Evolutionary conservation across 2,797 vertebrate species (phyloP), one percentile per base, ranked within the genome.

Genomic region (Gorsachius magnificus): DNA sequence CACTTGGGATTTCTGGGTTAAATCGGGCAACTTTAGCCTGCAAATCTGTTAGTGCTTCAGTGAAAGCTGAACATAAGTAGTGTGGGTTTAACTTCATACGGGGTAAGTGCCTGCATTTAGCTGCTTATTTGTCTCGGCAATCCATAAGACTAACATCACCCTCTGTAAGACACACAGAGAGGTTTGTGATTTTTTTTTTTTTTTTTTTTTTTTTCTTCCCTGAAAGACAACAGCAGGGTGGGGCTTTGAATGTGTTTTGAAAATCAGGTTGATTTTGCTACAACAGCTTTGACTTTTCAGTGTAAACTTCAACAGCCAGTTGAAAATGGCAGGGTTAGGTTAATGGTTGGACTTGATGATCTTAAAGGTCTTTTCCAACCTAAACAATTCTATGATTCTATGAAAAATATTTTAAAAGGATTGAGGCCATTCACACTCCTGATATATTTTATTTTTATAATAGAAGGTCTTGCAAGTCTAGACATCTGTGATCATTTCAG

Each of bases 401-500:
- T 60, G 89, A 88, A 83, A 94, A 87, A 68, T 51, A 79, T 58
- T 94, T 97, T 83, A 79, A 90, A 84, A 63, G 45, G 50, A 92
- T 91, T 2, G 24, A 95, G 79, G 66, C 60, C 53, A 41, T 90
- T 93, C 63, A 36, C 56, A 17, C 54, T 94, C 80, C 76, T 63
- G 33, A 45, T 79, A 18, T 36, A 19, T 63, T 90, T 92, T 95
- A 64, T 70, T 92, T 68, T 95, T 36, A 19, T 66, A 89, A 90
- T 65, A 90, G 50, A 72, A 93, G 50, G 64, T 81, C 57, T 87
- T 96, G 82, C 58, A 96, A 83, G 58, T 96, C 91, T 96, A 84
- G 86, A 93, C 60, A 87, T 72, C 64, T 83, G 43, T 87, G 90
- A 95, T 94, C 31, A 80, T 96, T 97, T 96, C 89, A 94, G 86